These are phyloP conservation scores for Griposia aprilina DNA, from an alignment of 2,888 invertebrate species.

Conservation along the genomic window DNA sequence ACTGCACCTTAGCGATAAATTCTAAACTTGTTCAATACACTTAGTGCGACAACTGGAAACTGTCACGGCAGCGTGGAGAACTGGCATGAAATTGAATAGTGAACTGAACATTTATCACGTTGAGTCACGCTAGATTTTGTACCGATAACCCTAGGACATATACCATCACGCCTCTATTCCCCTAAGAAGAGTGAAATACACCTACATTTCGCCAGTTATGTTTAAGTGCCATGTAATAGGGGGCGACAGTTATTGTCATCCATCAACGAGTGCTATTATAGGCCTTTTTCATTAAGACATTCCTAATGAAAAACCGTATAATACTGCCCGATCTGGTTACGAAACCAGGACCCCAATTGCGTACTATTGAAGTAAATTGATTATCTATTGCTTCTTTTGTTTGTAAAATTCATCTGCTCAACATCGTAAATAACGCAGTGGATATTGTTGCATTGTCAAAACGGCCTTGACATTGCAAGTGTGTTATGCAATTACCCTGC, in stretches of 20 bases:
- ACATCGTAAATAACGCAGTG: background rate
- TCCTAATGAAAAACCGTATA: background rate
- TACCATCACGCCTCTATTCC: background rate
- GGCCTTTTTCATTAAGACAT: too few relatives aligned
- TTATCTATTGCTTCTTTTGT: background rate
- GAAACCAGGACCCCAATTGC: background rate
- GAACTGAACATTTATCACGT: conserved; percentile 58
- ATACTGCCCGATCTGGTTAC: background rate
- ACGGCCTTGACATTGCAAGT: background rate
- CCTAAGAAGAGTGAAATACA: background rate
- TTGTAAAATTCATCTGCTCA: background rate
- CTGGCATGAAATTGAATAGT: conserved; percentile 47
- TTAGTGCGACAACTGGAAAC: conserved; percentile 51
- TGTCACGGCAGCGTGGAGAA: conserved; percentile 53
- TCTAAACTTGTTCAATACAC: conserved; percentile 62
- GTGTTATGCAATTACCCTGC: background rate
- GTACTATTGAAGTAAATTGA: background rate
- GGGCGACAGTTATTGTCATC: background rate
- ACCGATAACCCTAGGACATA: conserved; percentile 16
- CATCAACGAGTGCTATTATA: background rate
- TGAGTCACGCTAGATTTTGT: conserved; percentile 50
- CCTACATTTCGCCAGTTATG: background rate
- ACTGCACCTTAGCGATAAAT: conserved; percentile 56
- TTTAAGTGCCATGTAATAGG: background rate
- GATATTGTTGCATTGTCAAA: background rate